Percentiles rank a stretch among this genome's conserved stretches.
phyloP scores from a whole-genome alignment of 2,888 invertebrate species.

The Sympetrum striolatum region DNA sequence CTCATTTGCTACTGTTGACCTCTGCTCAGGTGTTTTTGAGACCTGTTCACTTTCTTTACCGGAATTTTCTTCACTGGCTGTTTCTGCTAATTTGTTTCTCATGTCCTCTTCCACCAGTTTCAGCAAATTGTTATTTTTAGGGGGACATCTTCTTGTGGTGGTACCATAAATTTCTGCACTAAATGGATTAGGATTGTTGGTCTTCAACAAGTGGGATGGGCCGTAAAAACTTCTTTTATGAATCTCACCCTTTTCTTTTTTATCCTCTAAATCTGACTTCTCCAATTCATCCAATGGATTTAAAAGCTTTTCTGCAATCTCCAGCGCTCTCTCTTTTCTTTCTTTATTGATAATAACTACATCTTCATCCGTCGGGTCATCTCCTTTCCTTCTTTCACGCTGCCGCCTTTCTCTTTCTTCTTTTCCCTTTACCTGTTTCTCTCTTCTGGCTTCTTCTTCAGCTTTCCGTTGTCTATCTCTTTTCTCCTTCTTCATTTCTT shows the following conservation, averaged over 20 bases:
- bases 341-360: background rate
- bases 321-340: background rate
- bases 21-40: background rate
- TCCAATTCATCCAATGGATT: background rate
- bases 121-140: background rate
- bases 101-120: background rate
- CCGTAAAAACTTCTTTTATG: background rate
- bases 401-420: background rate
- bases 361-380: background rate
- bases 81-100: background rate
- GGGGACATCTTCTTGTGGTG: background rate
- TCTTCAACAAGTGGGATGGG: background rate
- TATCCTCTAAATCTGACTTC: background rate
- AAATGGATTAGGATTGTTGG: background rate
- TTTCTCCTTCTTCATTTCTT: background rate
- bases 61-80: background rate
- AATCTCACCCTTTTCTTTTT: background rate
- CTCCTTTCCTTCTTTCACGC: background rate
- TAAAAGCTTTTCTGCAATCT: background rate
- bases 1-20: background rate
- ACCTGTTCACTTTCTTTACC: background rate
- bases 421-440: background rate
- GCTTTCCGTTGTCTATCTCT: background rate
- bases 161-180: background rate
- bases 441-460: background rate